Evolutionary conservation across 2,888 invertebrate genomes (phyloP).

Genomic region (Conops quadrifasciatus): DNA sequence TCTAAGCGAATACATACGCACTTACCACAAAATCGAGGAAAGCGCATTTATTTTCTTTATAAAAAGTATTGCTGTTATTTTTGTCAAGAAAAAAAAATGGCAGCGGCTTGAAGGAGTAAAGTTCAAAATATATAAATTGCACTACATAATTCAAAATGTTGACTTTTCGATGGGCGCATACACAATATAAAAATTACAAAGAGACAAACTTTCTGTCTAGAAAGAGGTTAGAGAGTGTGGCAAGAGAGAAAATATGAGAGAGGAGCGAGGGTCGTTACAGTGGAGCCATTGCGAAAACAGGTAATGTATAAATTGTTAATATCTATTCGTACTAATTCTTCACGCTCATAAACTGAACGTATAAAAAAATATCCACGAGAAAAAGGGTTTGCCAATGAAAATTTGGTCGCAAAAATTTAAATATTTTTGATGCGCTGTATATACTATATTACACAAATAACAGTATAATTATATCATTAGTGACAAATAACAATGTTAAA

Average conservation of each 20-base stretch:
- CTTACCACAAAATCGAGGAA: conserved; percentile 10
- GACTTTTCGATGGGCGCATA: conserved; percentile 52
- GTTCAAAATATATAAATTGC: conserved; percentile 55
- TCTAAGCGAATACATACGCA: neutral
- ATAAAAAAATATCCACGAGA: no score
- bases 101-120: neutral
- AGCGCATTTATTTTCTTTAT: conserved; percentile 24
- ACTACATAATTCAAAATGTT: conserved; percentile 59
- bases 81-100: conserved; percentile 20
- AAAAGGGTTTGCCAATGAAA: no score
- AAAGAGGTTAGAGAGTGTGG: neutral
- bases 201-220: conserved; percentile 5
- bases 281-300: neutral
- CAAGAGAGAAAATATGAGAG: neutral
- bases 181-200: conserved; percentile 16
- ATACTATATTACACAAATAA: no score
- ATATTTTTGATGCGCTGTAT: no score
- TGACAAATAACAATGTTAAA: no score
- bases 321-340: no score
- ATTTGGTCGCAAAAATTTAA: no score
- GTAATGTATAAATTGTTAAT: neutral
- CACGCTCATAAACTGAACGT: no score
- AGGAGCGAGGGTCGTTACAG: neutral
- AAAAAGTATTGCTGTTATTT: conserved; percentile 17
- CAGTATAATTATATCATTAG: no score